Evolutionary conservation across 2,113 vertebrate genomes (phyloP).

Genomic region (Monopterus albus): DNA sequence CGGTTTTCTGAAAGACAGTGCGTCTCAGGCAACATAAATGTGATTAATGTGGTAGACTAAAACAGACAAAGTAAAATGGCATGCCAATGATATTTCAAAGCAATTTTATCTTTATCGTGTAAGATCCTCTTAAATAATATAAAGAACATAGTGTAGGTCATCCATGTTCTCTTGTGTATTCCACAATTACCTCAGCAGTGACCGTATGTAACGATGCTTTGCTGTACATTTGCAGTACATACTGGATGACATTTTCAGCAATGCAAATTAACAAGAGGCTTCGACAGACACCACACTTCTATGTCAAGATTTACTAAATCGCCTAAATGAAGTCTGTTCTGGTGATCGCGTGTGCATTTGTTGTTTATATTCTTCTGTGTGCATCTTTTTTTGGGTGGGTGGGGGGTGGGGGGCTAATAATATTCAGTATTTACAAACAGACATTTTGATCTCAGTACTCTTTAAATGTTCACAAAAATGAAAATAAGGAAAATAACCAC

Average conservation of each 20-base stretch:
- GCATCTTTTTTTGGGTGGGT: too few species aligned
- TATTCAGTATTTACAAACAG: neutral
- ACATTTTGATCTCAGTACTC: neutral
- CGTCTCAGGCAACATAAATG: slow-evolving; percentile 45
- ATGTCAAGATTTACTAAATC: too few species aligned
- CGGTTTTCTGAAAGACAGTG: slow-evolving; percentile 27
- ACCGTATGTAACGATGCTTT: slow-evolving; percentile 52
- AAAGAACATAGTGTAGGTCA: slow-evolving; percentile 32
- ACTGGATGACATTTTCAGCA: slow-evolving; percentile 51
- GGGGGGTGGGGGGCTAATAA: neutral
- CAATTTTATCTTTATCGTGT: slow-evolving; percentile 15
- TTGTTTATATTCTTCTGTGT: neutral
- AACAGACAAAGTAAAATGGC: slow-evolving; percentile 36
- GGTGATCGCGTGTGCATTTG: neutral
- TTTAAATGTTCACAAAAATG: neutral
- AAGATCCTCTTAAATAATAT: slow-evolving; percentile 56
- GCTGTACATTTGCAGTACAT: slow-evolving; percentile 32
- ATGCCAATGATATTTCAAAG: slow-evolving; percentile 45
- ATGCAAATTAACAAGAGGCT: slow-evolving; percentile 24
- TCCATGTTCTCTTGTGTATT: slow-evolving; percentile 31
- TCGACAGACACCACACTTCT: slow-evolving; percentile 4
- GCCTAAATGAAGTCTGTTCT: slow-evolving; percentile 2
- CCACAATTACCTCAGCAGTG: slow-evolving; percentile 44
- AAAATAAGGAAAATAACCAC: neutral
- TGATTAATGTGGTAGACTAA: slow-evolving; percentile 44